A percentile compares a stretch with the other conserved stretches of the same genome.
These are phyloP conservation scores for Antitype chi DNA, from an alignment of 2,888 invertebrate genomes.

Conservation along the genomic window DNA sequence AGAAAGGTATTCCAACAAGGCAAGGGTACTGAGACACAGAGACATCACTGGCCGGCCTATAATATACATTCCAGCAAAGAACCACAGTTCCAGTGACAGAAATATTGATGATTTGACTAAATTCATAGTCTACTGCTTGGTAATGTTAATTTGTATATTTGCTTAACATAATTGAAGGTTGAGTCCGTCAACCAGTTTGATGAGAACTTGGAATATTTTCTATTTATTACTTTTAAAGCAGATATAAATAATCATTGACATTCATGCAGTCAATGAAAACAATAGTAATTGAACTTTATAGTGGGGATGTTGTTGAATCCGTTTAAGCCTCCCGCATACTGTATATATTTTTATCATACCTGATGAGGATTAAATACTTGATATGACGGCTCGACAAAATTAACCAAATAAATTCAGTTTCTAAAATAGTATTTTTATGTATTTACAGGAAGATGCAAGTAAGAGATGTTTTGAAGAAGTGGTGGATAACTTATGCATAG, in stretches of 20 bases:
- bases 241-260: not conserved
- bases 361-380: not conserved
- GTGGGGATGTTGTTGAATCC: not conserved
- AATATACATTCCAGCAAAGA: constrained; percentile 94
- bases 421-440: not conserved
- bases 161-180: not conserved
- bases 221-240: not conserved
- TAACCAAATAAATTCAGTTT: not conserved
- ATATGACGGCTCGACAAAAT: not conserved
- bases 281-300: not conserved
- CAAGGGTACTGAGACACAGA: constrained; percentile 93
- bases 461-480: constrained; percentile 95
- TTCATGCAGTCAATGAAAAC: not conserved
- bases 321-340: not conserved
- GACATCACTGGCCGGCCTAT: constrained; percentile 94
- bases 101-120: constrained; percentile 94
- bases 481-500: constrained; percentile 94
- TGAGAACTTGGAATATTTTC: not conserved
- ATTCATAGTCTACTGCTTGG: constrained; percentile 94
- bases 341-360: not conserved
- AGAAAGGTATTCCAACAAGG: constrained; percentile 92
- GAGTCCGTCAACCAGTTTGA: not conserved
- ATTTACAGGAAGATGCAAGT: constrained; percentile 93
- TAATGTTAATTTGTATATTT: constrained; percentile 72
- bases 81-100: constrained; percentile 93